Base-by-base conservation (phyloP, 2,797 vertebrate species). In the Hemibagrus guttatus region DNA sequence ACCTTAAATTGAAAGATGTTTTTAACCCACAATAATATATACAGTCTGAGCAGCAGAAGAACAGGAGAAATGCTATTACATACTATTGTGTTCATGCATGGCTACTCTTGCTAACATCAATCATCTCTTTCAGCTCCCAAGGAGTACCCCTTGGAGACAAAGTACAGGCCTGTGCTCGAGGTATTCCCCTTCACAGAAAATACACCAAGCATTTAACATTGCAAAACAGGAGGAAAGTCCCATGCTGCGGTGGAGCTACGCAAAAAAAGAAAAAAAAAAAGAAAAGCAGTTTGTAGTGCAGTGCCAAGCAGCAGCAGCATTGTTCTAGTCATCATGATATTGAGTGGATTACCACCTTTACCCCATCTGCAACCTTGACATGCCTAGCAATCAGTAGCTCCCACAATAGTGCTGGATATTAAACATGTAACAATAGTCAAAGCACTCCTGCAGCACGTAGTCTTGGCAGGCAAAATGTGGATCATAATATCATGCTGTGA, bases 121-220 rank as follows among this genome's bases (percentile, higher is more conserved):
- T 26, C 75, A 81, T 92, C 64, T 89, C 64, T 90, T 90, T 87
- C 86, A 93, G 93, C 92, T 59, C 91, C 93, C 14, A 17, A 88
- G 28, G 91, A 91, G 13, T 89, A 91, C 78, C 89, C 93, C 8
- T 75, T 88, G 86, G 91, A 92, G 89, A 81, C 85, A 56, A 92
- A 89, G 80, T 94, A 94, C 91, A 91, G 85, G 84, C 88, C 92
- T 68, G 39, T 92, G 88, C 85, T 94, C n/a, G 92, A 94, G 92
- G 93, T 94, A 93, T 87, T 89, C 74, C 85, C 85, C 84, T 87
- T 83, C 19, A 75, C 66, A 23, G 66, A 80, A 75, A 35, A 85
- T 58, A 88, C 86, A 79, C 31, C 66, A 72, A 84, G 72, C 84
- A 52, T 64, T 69, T 88, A 66, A 84, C 80, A 79, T 64, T 72